Evolutionary conservation across 1,140 invertebrate genomes (phyloP), one percentile per base, ranked within the genome.

Genomic region (Drosophila paulistorum): DNA sequence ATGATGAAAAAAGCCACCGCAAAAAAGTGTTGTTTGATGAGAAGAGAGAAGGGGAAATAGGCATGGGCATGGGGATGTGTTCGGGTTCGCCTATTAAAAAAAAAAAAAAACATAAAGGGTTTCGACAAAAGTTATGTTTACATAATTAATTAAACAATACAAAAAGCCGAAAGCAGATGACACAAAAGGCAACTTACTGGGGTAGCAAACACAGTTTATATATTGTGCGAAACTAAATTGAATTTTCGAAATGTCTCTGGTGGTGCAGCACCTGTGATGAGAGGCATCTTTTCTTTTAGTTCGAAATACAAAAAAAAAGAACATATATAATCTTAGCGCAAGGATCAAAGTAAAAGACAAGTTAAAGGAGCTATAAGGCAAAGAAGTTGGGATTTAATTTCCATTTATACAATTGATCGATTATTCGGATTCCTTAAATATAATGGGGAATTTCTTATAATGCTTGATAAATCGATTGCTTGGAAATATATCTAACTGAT

Each of bases 121-220:
- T 79, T 68, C 68, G 62, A 72, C 71, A 81, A 81, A 74, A 76
- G 74, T 74, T 80, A 82, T 86, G 82, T 86, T 86, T 86, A 86
- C 82, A 86, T 86, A 86, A 86, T 86, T 86, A 86, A 86, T 86
- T 86, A 86, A 86, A 86, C 74, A 86, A 66, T 67, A 71, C 68
- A 75, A 57, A 68, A 75, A 71, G 67, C 45, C 45, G 45, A 51
- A 51, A 51, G 45, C 45, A 23, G 45, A 51, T 23, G 45, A 51
- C 20, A 23, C 10, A 51, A 48, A 48, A 17, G 14, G 30, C 45
- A 33, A 64, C 82, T 82, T 79, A 79, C 67, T 66, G 83, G 83
- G 79, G 83, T 89, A 57, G 35, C 45, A 72, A 86, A 86, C 81
- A 4, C 45, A 51, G 45, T 64, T 71, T 81, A 74, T 30, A 7